Evolutionary conservation across 2,888 invertebrate genomes (phyloP), one percentile per base, ranked within the genome.

Genomic region (Melolontha melolontha): DNA sequence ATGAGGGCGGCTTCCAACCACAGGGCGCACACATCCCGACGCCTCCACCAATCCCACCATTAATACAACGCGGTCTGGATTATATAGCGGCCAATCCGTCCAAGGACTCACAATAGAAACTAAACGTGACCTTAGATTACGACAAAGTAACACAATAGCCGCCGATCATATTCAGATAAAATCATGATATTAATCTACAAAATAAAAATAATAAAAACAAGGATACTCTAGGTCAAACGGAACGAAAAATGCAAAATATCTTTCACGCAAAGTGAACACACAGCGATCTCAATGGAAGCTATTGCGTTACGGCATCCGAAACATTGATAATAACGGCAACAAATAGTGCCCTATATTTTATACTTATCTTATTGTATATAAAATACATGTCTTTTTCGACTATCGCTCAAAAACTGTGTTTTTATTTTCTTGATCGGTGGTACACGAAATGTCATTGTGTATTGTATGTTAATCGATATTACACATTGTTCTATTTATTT

Each of bases 21-120:
- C 84, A 87, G 84, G 92, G 92, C 14, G 90, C 88, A 22, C 92
- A 92, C 84, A 81, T 92, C 71, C 92, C 92, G 5, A 92, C 92
- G 10, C 89, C 92, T 10, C 92, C 92, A n/a, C 92, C 92, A 71
- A 89, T 85, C 57, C 92, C 92, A 67, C 89, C 90, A 78, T 91
- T 89, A 80, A 92, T 92, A 74, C 91, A 91, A 79, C 91, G 89
- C 81, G 91, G 92, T 34, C 83, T 92, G 44, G 92, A 92, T 77
- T 91, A 87, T 82, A 85, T 91, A 71, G 89, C 89, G 11, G 88
- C 89, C 2, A 86, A 87, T 82, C 87, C 88, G 78, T 87, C 87
- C 80, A 87, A 66, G 34, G 66, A 57, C 17, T 47, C 47, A 0
- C 66, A 66, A 47, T 59, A 59, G 59, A 59, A 59, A 59, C 14